Percentiles rank a stretch among this genome's conserved stretches.
Evolutionary conservation across 2,797 vertebrate species (phyloP).

Genomic region (Oryzias dopingdopingensis): DNA sequence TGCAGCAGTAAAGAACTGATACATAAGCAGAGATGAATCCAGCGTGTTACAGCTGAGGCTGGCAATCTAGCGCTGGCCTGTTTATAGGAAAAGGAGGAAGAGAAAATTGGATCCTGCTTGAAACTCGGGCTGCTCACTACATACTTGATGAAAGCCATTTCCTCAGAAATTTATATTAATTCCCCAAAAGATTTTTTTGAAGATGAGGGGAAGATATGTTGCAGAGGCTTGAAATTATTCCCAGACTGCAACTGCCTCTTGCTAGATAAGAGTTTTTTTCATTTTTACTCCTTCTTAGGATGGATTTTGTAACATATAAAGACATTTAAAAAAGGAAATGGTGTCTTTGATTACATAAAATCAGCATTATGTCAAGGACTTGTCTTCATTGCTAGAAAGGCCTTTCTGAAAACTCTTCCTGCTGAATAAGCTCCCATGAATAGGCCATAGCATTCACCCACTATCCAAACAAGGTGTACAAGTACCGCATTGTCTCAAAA

Average conservation of each 20-base stretch:
- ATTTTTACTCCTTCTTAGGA: constrained; percentile 24
- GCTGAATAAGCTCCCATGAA: constrained; percentile 62
- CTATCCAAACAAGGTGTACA: constrained; percentile 76
- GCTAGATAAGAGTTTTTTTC: constrained; percentile 46
- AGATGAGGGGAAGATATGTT: constrained; percentile 55
- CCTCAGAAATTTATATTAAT: constrained; percentile 61
- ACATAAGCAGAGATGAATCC: constrained; percentile 72
- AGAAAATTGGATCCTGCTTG: constrained; percentile 65
- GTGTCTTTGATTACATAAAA: constrained; percentile 53
- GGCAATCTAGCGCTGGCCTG: constrained; percentile 52
- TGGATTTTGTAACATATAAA: constrained; percentile 47
- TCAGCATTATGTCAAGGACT: constrained; percentile 71
- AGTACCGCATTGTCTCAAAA: constrained; percentile 78
- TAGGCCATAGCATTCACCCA: constrained; percentile 60
- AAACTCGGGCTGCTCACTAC: constrained; percentile 53
- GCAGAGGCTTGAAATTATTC: constrained; percentile 50
- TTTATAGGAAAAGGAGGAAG: constrained; percentile 43
- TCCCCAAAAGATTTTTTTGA: constrained; percentile 42
- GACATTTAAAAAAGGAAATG: constrained; percentile 39
- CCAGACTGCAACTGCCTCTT: constrained; percentile 38
- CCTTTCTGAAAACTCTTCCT: constrained; percentile 46
- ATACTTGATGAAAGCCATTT: constrained; percentile 63
- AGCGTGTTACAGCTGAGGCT: constrained; percentile 70
- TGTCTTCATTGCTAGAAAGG: constrained; percentile 49
- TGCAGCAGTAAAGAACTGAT: constrained; percentile 71